These are phyloP conservation scores for Colletes gigas DNA, from an alignment of 1,140 invertebrate genomes.

Conservation along the genomic window DNA sequence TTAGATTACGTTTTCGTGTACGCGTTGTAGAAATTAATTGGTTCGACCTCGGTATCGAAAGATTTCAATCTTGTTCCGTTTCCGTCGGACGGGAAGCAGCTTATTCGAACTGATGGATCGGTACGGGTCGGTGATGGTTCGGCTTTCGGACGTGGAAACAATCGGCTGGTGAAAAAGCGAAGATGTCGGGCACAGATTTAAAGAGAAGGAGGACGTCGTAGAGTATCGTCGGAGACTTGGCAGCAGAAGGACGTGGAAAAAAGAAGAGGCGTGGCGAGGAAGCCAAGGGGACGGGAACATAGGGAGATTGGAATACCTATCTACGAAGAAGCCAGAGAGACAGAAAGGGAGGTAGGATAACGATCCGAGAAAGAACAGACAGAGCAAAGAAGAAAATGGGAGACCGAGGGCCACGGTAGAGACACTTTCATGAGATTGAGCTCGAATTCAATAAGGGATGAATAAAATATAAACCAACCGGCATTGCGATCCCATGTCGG, in stretches of 20 bases:
- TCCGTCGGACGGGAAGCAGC: background rate
- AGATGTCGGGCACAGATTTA: constrained; percentile 38
- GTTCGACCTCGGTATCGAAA: background rate
- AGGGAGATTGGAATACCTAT: constrained; percentile 65
- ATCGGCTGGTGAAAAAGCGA: constrained; percentile 32
- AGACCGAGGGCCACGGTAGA: constrained; percentile 63
- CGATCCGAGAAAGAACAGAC: constrained; percentile 57
- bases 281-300: constrained; percentile 47
- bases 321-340: constrained; percentile 52
- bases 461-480: constrained; percentile 80
- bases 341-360: constrained; percentile 37
- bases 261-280: constrained; percentile 16
- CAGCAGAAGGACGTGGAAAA: constrained; percentile 14
- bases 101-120: background rate
- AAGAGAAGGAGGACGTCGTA: constrained; percentile 18
- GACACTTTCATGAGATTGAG: constrained; percentile 80
- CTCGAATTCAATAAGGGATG: constrained; percentile 80
- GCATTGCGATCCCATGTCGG: constrained; percentile 55
- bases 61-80: background rate
- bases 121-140: background rate
- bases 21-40: constrained; percentile 11
- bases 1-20: background rate
- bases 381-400: constrained; percentile 45
- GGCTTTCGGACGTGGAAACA: background rate
- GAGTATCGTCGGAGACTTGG: constrained; percentile 12